Evolutionary conservation across 2,113 vertebrate genomes (phyloP), one percentile per base, ranked within the genome.

Genomic region (Puffinus mauretanicus): DNA sequence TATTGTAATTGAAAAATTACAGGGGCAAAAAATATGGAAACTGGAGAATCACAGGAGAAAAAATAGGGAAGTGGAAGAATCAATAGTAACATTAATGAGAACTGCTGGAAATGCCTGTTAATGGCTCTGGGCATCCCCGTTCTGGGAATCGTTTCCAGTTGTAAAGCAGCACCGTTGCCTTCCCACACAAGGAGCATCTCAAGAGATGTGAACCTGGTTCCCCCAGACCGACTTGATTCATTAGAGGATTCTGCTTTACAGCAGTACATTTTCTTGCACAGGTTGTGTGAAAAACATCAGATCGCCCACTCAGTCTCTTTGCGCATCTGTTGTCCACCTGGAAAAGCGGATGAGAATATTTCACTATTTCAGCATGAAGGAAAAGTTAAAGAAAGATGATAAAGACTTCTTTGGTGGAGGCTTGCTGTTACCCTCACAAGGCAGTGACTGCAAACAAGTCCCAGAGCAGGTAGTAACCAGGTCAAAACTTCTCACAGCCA

Each of bases 191-290:
- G 78, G 55, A 82, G 46, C 55, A 27, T 38, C 75, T 82, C 70
- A 36, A 34, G 75, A 46, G 61, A 26, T 27, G 17, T 25, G 51
- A 92, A 18, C 12, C 18, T 2, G 1, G 17, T 26, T 91, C 38
- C 42, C 60, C 38, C 5, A n/a, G 49, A 8, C 14, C 4, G 1
- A 0, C 29, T 1, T 3, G 18, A 30, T 29, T 40, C 51, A 7
- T 7, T 10, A 17, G 38, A 67, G 66, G 26, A 10, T 91, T 90
- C 66, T 54, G 51, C 66, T 91, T n/a, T 51, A 10, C 44, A 46
- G 47, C 13, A 0, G 1, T 38, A 7, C 0, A 0, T 60, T 78
- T 80, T 47, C 57, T 83, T 26, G 4, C 38, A 4, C 4, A 6
- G 40, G 7, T 27, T 49, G 25, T 49, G 34, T 58, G 67, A 11